Evolutionary conservation across 1,140 invertebrate genomes (phyloP).

Genomic region (Meloidogyne hapla): DNA sequence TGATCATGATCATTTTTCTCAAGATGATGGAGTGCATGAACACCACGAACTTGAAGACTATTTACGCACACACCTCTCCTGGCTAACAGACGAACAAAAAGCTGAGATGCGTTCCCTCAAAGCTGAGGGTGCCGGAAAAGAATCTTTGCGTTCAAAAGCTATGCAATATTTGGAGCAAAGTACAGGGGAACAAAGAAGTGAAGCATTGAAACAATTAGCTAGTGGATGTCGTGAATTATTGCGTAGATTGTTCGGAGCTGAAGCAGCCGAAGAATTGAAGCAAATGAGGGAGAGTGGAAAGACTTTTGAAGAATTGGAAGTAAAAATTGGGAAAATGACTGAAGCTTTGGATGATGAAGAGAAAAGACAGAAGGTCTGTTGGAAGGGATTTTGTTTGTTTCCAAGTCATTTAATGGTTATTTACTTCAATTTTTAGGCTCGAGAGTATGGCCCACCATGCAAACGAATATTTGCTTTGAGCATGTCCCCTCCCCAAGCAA

Average conservation of each 20-base stretch:
- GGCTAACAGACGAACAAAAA: slow-evolving; percentile 48
- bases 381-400: not conserved
- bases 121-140: slow-evolving; percentile 32
- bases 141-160: slow-evolving; percentile 44
- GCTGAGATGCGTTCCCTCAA: slow-evolving; percentile 36
- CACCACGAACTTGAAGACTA: slow-evolving; percentile 46
- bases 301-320: slow-evolving; percentile 19
- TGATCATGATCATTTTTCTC: slow-evolving; percentile 17
- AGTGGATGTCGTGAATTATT: slow-evolving; percentile 40
- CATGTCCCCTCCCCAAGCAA: slow-evolving; percentile 10
- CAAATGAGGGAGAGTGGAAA: slow-evolving; percentile 46
- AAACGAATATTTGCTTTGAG: not conserved
- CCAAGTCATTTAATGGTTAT: slow-evolving; percentile 16
- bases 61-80: slow-evolving; percentile 42
- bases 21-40: slow-evolving; percentile 26
- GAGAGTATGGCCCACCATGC: not conserved
- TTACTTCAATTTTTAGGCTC: not conserved
- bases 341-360: slow-evolving; percentile 35
- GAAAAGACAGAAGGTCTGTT: slow-evolving; percentile 23
- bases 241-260: slow-evolving; percentile 24
- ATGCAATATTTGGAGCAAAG: slow-evolving; percentile 43
- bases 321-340: slow-evolving; percentile 37
- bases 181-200: slow-evolving; percentile 41
- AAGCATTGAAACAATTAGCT: slow-evolving; percentile 35
- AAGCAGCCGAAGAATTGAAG: slow-evolving; percentile 37